Base-by-base conservation (phyloP, 2,888 invertebrate species). In the Tromatobia lineatoria region DNA sequence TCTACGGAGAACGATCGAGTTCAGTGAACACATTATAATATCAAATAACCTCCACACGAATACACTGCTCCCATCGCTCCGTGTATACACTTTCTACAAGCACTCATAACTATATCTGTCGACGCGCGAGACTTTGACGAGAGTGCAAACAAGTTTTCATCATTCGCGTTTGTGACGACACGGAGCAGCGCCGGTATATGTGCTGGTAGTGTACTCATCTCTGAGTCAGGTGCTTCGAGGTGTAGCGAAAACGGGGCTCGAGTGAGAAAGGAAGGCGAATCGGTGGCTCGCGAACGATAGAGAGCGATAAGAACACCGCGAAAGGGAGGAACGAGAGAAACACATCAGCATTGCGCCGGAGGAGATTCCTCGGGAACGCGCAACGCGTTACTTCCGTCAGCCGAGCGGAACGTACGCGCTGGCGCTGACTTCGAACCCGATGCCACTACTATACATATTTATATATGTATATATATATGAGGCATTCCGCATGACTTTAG, bases 301-400 rank as follows among this genome's bases (percentile, higher is more conserved):
- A 67, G 45, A 13, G 29, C 57, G 61, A 79, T 45, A 54, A 78
- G 38, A 52, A 70, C 42, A 8, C 13, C 67, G 13, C 3, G 67
- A 29, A 42, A 50, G 57, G 67, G 66, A 54, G 67, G 66, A 76
- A 71, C 57, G 80, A 66, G 52, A 80, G 76, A 73, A 71, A 83
- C 74, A 67, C 66, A 80, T 71, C 73, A 64, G 71, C 57, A 83
- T 73, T 83, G 67, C 67, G 83, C 83, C 77, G 61, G 83, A 84
- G 77, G 83, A 84, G 77, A 84, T 78, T 84, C 81, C 77, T 84
- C 77, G 80, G 29, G 77, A 81, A 77, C 80, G 77, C 54, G 80
- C 61, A 81, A 74, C 81, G 83, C 76, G 80, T 84, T 77, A 84
- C 80, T 84, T 84, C 83, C 83, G 83, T 81, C 83, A 84, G 83